Base-by-base conservation (phyloP, 2,888 invertebrate species). In the Cantharis rustica region DNA sequence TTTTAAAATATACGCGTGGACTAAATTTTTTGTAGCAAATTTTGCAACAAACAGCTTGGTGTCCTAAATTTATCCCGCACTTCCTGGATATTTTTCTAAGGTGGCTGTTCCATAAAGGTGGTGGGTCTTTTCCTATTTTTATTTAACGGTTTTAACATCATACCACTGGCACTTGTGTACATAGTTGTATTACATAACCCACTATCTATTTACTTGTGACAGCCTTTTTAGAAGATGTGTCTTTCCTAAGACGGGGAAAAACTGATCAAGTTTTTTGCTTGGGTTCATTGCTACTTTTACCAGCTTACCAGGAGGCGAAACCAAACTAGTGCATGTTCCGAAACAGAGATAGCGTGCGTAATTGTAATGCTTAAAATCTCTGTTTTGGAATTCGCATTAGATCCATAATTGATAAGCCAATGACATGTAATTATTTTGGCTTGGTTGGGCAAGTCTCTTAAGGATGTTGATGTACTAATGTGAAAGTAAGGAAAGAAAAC, bases 91-190 rank as follows among this genome's bases (percentile, higher is more conserved):
- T 27, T 69, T 74, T 76, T 76, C 75, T 73, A 87, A 87, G 88
- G 87, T 87, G 87, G 88, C 87, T 88, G 88, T 88, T 88, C 88
- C 88, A 87, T 84, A 85, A 83, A 83, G 85, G 84, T 86, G 87
- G 87, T 86, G 87, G 87, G 85, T 82, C 81, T 80, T 81, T 78
- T 77, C 73, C 66, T 71, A 79, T 61, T 73, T 75, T 77, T 76
- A 68, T 71, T 73, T 66, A 68, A 68, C 75, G 76, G 68, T 75
- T 72, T 71, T 70, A 76, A 81, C 79, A 80, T 80, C 81, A 79
- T 84, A 78, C 82, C 80, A 79, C 79, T 80, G 68, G 72, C 71
- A 81, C 74, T 79, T 79, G 69, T 80, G 68, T 71, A 31, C 16
- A 16, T 71, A 71, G n/a, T 71, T 27, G 11, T 71, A 70, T 71